phyloP scores from a whole-genome alignment of 2,888 invertebrate genomes.

The Tanytarsus gracilentus region DNA sequence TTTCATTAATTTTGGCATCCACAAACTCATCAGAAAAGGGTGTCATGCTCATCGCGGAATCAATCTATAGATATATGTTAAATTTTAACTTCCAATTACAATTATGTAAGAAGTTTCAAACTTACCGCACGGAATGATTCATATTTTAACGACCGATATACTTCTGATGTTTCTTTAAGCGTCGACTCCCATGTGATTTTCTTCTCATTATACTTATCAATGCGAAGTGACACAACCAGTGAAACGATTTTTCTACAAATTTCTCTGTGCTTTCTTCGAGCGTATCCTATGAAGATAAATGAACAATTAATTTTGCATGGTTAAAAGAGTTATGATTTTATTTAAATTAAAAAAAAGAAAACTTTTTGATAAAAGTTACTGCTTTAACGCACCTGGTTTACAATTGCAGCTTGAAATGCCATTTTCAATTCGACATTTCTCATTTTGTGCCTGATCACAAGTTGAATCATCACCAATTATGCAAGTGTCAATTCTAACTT shows the following conservation, averaged over 20 bases:
- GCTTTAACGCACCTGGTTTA: constrained; percentile 52
- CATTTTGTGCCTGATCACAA: constrained; percentile 79
- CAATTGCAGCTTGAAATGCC: constrained; percentile 86
- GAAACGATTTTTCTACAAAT: constrained; percentile 71
- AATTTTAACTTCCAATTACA: constrained; percentile 9
- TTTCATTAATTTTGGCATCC: constrained; percentile 67
- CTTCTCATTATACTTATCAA: constrained; percentile 74
- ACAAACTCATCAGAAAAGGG: constrained; percentile 82
- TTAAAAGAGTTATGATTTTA: neutral
- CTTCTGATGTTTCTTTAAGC: constrained; percentile 67
- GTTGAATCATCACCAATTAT: constrained; percentile 89
- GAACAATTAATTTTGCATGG: constrained; percentile 21
- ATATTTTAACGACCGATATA: constrained; percentile 71
- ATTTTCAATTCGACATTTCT: constrained; percentile 74
- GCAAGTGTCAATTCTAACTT: constrained; percentile 75
- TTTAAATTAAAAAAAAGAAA: neutral
- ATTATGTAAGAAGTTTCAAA: constrained; percentile 32
- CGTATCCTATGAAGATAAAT: constrained; percentile 45
- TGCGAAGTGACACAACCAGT: constrained; percentile 66
- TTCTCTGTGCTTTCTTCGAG: constrained; percentile 61
- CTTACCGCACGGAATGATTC: constrained; percentile 82
- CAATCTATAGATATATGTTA: constrained; percentile 52
- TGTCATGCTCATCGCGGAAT: constrained; percentile 87
- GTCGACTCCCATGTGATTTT: constrained; percentile 69
- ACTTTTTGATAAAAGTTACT: neutral